Conservation (phyloP, 2,113 vertebrate species). For the Varanus komodoensis region DNA sequence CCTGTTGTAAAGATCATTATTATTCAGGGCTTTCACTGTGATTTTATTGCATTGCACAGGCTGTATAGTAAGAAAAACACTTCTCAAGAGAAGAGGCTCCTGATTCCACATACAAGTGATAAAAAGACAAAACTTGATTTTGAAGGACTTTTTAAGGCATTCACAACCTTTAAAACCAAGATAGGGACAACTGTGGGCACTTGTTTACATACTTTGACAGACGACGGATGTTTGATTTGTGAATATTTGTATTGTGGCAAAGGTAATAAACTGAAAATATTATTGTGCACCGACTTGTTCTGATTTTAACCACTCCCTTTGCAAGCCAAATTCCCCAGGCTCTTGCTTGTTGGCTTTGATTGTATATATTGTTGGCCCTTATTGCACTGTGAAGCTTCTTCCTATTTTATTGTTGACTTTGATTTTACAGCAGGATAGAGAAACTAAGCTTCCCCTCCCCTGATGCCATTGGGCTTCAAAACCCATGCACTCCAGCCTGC, state of each 20-base stretch:
- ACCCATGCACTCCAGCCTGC: background rate
- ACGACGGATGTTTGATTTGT: slow-evolving; percentile 82
- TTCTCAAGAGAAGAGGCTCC: slow-evolving; percentile 75
- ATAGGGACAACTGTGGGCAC: slow-evolving; percentile 58
- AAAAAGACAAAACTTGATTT: slow-evolving; percentile 71
- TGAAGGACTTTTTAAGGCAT: slow-evolving; percentile 73
- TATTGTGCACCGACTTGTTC: slow-evolving; percentile 76
- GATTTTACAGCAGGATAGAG: slow-evolving; percentile 51
- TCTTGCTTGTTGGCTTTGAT: slow-evolving; percentile 57
- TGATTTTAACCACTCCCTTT: slow-evolving; percentile 66
- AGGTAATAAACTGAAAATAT: slow-evolving; percentile 87
- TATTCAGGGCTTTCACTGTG: slow-evolving; percentile 95
- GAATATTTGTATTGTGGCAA: slow-evolving; percentile 91
- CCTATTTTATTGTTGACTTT: slow-evolving; percentile 62
- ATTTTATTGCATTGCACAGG: slow-evolving; percentile 83
- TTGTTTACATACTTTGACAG: slow-evolving; percentile 81
- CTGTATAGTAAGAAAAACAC: slow-evolving; percentile 74
- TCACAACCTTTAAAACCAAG: slow-evolving; percentile 64
- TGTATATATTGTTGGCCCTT: slow-evolving; percentile 66
- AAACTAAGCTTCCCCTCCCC: background rate
- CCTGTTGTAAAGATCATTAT: slow-evolving; percentile 83
- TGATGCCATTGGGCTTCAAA: background rate
- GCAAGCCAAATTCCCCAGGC: slow-evolving; percentile 48
- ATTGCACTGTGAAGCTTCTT: slow-evolving; percentile 67
- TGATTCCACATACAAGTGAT: slow-evolving; percentile 75